Evolutionary conservation across 1,140 invertebrate species (phyloP).

Genomic region (Caerostris extrusa): DNA sequence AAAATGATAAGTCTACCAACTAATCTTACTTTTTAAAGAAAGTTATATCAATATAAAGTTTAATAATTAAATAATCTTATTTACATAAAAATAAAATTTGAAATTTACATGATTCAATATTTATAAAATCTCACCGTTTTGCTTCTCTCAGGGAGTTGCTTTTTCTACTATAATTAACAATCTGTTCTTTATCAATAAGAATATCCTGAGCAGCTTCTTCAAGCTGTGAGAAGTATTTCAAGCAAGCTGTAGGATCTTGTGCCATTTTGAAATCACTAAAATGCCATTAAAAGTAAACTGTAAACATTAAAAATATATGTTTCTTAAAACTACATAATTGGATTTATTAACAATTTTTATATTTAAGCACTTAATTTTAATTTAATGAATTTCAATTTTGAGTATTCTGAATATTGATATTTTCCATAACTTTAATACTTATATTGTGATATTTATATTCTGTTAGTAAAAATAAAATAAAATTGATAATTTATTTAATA

Average conservation of each 20-base stretch:
- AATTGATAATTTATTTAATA: too few species aligned
- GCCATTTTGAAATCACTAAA: not conserved
- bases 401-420: too few species aligned
- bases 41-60: not conserved
- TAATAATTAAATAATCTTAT: not conserved
- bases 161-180: constrained; percentile 54
- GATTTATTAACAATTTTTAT: too few species aligned
- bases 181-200: constrained; percentile 69
- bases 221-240: constrained; percentile 65
- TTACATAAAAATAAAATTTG: not conserved
- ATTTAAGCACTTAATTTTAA: too few species aligned
- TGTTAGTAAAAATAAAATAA: too few species aligned
- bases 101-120: not conserved
- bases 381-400: too few species aligned
- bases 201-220: constrained; percentile 71
- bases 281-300: not conserved
- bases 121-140: constrained; percentile 51
- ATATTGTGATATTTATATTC: too few species aligned
- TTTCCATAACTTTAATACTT: too few species aligned
- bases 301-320: too few species aligned
- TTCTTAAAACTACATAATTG: too few species aligned
- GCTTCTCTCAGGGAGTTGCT: constrained; percentile 67
- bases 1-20: not conserved
- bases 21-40: not conserved
- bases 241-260: constrained; percentile 24